phyloP scores from a whole-genome alignment of 2,888 invertebrate species.

The Syritta pipiens region DNA sequence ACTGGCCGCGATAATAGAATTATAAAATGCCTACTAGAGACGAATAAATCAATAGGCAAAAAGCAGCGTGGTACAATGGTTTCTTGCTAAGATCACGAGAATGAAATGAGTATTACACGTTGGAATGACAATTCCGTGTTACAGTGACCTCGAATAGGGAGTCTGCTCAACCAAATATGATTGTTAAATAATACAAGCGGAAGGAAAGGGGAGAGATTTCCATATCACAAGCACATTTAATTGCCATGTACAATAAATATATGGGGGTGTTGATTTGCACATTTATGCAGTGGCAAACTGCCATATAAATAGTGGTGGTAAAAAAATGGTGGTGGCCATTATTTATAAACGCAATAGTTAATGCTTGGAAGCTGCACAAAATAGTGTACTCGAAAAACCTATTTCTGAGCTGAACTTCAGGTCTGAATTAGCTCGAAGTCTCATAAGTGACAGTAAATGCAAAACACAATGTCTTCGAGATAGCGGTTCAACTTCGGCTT shows the following conservation, averaged over 20 bases:
- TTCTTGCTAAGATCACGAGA: no score
- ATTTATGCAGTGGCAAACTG: no score
- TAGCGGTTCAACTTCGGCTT: neutral
- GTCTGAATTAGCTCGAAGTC: slow-evolving; percentile 14
- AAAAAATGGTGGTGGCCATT: neutral
- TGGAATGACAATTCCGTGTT: no score
- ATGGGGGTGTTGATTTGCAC: no score
- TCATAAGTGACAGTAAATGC: neutral
- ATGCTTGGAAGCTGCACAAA: neutral
- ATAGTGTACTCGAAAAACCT: neutral
- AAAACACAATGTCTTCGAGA: neutral
- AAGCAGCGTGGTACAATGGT: no score
- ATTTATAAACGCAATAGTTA: neutral
- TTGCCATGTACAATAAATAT: no score
- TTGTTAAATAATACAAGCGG: no score
- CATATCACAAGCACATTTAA: no score
- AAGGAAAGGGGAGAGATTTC: no score
- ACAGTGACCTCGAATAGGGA: no score
- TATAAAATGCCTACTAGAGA: neutral
- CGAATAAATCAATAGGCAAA: neutral
- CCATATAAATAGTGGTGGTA: neutral
- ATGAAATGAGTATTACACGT: no score
- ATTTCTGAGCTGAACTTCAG: neutral
- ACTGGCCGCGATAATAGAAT: neutral
- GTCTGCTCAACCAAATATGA: no score